Evolutionary conservation across 2,797 vertebrate genomes (phyloP).

Genomic region (Acrocephalus scirpaceus): DNA sequence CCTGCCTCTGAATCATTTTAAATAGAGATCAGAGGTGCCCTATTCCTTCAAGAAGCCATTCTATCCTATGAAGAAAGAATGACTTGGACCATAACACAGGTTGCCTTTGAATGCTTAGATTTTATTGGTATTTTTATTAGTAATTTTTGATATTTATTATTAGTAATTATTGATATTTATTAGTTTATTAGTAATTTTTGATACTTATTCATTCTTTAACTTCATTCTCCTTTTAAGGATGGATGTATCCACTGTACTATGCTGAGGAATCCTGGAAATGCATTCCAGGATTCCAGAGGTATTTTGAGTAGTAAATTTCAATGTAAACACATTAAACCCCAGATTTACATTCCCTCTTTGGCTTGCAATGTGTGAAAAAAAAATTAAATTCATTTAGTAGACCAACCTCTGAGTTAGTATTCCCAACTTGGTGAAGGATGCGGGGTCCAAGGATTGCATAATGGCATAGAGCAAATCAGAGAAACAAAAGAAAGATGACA

Average conservation of each 20-base stretch:
- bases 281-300: background rate
- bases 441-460: background rate
- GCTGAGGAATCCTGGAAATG: background rate
- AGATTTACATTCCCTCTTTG: background rate
- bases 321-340: background rate
- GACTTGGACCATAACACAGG: background rate
- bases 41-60: background rate
- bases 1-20: background rate
- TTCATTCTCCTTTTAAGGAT: background rate
- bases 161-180: background rate
- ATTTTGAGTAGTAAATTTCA: background rate
- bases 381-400: background rate
- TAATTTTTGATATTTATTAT: too few relatives aligned
- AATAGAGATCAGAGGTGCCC: background rate
- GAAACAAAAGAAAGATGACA: background rate
- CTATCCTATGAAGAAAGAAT: background rate
- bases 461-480: background rate
- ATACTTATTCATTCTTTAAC: background rate
- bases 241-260: background rate
- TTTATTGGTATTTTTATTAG: background rate
- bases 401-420: background rate
- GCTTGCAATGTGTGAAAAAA: conserved; percentile 2
- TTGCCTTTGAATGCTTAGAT: background rate
- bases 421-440: background rate
- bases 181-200: background rate